phyloP scores from a whole-genome alignment of 92 coral and sea anemone species.

The Parazoanthus swiftii region DNA sequence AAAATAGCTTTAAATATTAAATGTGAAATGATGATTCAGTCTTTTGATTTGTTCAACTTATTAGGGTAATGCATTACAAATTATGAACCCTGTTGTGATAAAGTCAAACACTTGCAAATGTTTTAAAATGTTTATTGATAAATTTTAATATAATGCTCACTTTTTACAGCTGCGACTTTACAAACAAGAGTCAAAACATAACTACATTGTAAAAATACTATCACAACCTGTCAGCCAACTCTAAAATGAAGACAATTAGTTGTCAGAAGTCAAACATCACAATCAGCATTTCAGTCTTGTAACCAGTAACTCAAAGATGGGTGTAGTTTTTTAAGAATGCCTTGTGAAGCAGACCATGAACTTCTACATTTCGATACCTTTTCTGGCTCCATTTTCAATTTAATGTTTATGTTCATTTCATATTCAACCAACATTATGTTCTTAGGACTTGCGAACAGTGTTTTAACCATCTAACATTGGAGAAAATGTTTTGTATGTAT shows the following conservation, averaged over 20 bases:
- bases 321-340: background rate
- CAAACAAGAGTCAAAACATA: background rate
- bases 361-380: too few relatives aligned
- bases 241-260: background rate
- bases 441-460: background rate
- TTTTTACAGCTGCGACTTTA: slow-evolving; percentile 22
- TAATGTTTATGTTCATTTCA: background rate
- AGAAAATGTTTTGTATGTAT: slow-evolving; percentile 14
- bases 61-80: background rate
- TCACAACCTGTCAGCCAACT: background rate
- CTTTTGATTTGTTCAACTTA: background rate
- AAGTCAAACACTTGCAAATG: slow-evolving; percentile 5
- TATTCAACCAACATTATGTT: background rate
- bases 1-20: background rate
- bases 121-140: slow-evolving; percentile 36
- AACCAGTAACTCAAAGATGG: background rate
- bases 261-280: background rate
- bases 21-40: background rate
- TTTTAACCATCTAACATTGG: background rate
- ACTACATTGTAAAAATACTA: background rate
- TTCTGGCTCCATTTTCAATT: background rate
- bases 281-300: background rate
- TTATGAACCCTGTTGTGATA: slow-evolving; percentile 18
- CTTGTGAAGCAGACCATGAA: slow-evolving; percentile 16
- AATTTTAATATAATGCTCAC: slow-evolving; percentile 22